Conservation (phyloP, 2,113 vertebrate genomes). For the Ictidomys tridecemlineatus region DNA sequence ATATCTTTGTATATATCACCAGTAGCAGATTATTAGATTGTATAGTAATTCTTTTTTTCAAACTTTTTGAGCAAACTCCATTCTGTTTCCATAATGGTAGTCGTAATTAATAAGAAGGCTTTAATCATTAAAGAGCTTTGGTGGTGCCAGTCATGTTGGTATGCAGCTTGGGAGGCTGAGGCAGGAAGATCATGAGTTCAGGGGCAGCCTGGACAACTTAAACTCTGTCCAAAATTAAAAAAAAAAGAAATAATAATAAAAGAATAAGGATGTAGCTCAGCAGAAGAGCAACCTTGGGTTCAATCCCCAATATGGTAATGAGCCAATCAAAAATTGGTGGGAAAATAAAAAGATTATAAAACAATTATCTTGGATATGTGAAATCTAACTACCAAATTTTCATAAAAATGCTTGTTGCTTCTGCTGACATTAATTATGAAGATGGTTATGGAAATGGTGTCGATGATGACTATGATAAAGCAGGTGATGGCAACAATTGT, state of each 20-base stretch:
- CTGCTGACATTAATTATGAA: not conserved
- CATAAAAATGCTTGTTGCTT: not conserved
- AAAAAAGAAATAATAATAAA: not conserved
- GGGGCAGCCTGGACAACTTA: not conserved
- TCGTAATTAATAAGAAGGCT: not conserved
- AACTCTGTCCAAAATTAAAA: not conserved
- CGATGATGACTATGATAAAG: not conserved
- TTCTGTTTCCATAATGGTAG: not conserved
- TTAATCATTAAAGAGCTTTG: not conserved
- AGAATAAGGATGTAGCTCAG: no score
- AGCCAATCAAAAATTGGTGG: not conserved
- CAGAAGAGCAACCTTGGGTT: no score
- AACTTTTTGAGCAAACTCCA: not conserved
- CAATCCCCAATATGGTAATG: no score
- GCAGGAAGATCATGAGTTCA: not conserved
- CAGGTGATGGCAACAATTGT: not conserved
- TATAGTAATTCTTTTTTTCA: not conserved
- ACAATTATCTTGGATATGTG: not conserved
- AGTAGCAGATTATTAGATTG: not conserved
- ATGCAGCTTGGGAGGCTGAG: not conserved
- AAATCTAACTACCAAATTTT: not conserved
- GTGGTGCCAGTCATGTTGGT: not conserved
- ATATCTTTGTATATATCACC: not conserved
- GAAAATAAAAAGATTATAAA: not conserved
- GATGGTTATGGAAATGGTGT: not conserved